These are phyloP conservation scores for Dysmachus trigonus DNA, from an alignment of 2,888 invertebrate species.

Conservation along the genomic window DNA sequence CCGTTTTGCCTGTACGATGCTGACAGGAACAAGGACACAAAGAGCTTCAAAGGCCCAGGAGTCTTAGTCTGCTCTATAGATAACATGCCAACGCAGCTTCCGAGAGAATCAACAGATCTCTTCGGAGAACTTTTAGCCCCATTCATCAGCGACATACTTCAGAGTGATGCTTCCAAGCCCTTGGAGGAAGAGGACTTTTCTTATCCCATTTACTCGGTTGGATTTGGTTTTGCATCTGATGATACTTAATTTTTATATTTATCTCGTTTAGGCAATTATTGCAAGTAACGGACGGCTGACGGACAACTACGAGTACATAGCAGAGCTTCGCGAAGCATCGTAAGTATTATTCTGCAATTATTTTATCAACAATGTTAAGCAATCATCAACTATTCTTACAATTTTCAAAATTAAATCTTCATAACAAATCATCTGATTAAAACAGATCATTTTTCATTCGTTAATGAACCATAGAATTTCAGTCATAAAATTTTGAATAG, in stretches of 20 bases:
- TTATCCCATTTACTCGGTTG: constrained; percentile 60
- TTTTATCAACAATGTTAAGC: no score
- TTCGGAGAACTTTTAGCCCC: constrained; percentile 94
- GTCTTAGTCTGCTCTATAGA: constrained; percentile 99
- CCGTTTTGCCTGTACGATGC: constrained; percentile 99
- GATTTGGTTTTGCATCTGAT: background rate
- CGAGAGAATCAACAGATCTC: constrained; percentile 95
- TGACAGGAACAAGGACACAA: constrained; percentile 95
- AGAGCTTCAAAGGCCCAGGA: constrained; percentile 95
- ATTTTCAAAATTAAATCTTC: no score
- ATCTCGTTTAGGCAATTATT: constrained; percentile 83
- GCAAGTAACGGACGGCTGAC: constrained; percentile 94
- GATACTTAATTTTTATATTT: background rate
- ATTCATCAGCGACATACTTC: constrained; percentile 86
- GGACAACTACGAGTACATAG: constrained; percentile 93
- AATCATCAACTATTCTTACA: no score
- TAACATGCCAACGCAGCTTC: constrained; percentile 99
- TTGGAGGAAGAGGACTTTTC: constrained; percentile 79
- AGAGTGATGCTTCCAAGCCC: constrained; percentile 81
- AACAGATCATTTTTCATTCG: background rate
- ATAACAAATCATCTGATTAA: background rate
- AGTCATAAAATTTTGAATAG: background rate
- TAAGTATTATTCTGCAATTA: constrained; percentile 59
- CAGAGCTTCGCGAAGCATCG: constrained; percentile 79
- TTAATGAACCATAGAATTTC: background rate